Base-by-base conservation (phyloP, 1,140 invertebrate genomes). In the Drosophila nannoptera region DNA sequence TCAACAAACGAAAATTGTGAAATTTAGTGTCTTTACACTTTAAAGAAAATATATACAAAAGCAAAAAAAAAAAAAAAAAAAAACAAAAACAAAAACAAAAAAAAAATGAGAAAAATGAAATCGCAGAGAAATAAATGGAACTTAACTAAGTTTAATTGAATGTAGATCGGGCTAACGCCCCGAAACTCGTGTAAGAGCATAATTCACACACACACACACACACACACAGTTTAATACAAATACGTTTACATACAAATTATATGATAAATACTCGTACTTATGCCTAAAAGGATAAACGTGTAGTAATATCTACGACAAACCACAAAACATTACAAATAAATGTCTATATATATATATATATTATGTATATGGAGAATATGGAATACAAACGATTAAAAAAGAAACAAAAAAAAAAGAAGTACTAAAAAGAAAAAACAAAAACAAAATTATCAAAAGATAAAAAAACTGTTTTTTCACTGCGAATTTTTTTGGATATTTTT, bases 291-390 rank as follows among this genome's bases (percentile, higher is more conserved):
- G 82, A 87, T 84, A 81, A 80, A 81, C 77, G 74, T 86, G 66
- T 86, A 87, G 82, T 87, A 77, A 97, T 43, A 43, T 98, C 97
- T 97, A 97, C 73, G 96, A 97, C 45, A 64, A 71, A 50, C 74
- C 35, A 68, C 33, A 58, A 76, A 86, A 65, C 58, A 74, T 77
- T 74, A 84, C 69, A 86, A 80, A 77, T 84, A 81, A 84, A 84
- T 84, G 80, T 83, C 80, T 83, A 83, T 80, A 76, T 22, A 22
- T 22, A 22, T 22, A 22, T 22, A 22, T 77, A 77, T 69, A 53
- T 31, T 60, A 61, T 43, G 78, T 84, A 82, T 84, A 84, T 81
- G 80, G 65, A 81, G 69, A 77, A 69, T 59, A 73, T 58, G 61
- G 73, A 70, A 67, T 63, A 73, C 54, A 66, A 67, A 66, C 12